phyloP scores from a whole-genome alignment of 2,797 vertebrate genomes.

The Pangasius macronema region DNA sequence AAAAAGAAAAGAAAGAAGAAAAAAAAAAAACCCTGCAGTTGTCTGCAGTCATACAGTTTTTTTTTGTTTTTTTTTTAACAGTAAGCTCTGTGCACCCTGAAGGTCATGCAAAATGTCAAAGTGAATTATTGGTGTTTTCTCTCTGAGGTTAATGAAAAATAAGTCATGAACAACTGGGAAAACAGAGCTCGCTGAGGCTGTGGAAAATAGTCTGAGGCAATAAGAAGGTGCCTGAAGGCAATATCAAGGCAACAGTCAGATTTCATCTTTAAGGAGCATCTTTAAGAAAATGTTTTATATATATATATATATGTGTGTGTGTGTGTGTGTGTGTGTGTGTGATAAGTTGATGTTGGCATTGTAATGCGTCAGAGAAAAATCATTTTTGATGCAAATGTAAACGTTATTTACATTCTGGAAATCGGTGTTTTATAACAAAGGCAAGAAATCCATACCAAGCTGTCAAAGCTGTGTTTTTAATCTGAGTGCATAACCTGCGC shows the following conservation, averaged over 20 bases:
- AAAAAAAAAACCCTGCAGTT: slow-evolving; percentile 7
- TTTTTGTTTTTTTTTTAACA: slow-evolving; percentile 3
- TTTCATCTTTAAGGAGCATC: not conserved
- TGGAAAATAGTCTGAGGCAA: slow-evolving; percentile 48
- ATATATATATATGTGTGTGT: not conserved
- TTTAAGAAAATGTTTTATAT: not conserved
- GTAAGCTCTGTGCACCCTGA: slow-evolving; percentile 32
- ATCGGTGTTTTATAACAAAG: slow-evolving; percentile 5
- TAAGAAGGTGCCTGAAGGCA: slow-evolving; percentile 46
- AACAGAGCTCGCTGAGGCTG: slow-evolving; percentile 22
- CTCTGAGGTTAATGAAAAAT: slow-evolving; percentile 56
- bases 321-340: too few relatives aligned
- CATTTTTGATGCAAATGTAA: not conserved
- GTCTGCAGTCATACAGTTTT: not conserved
- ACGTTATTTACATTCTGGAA: not conserved
- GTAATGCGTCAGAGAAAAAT: not conserved
- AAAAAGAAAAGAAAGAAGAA: not conserved
- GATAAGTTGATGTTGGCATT: not conserved
- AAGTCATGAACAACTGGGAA: slow-evolving; percentile 46
- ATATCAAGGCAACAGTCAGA: slow-evolving; percentile 31
- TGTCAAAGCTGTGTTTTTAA: slow-evolving; percentile 19
- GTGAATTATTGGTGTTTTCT: slow-evolving; percentile 60
- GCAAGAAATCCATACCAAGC: slow-evolving; percentile 40
- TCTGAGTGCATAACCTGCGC: slow-evolving; percentile 8
- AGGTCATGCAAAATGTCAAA: slow-evolving; percentile 58